Percentiles rank a stretch among this genome's conserved stretches.
phyloP scores from a whole-genome alignment of 64 coral and sea anemone genomes.

The Stylophora pistillata region DNA sequence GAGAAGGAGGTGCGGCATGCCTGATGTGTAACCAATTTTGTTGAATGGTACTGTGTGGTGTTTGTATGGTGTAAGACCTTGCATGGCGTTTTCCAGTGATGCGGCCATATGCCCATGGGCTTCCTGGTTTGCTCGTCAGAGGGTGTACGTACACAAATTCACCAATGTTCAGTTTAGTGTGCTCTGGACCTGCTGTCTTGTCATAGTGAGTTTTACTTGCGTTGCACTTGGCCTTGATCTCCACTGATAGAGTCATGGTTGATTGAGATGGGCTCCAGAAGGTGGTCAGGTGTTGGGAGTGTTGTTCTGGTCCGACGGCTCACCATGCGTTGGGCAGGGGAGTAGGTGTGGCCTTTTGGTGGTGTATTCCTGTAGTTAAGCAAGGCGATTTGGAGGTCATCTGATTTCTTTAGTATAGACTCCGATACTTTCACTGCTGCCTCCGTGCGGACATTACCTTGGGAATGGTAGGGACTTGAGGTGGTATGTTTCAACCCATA shows the following conservation, averaged over 20 bases:
- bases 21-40: neutral
- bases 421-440: constrained; percentile 57
- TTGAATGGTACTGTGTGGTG: neutral
- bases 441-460: constrained; percentile 65
- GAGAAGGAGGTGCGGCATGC: neutral
- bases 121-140: neutral
- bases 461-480: constrained; percentile 46
- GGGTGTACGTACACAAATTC: neutral
- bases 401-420: constrained; percentile 33
- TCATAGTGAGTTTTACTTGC: constrained; percentile 6
- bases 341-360: constrained; percentile 52
- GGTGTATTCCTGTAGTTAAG: constrained; percentile 56
- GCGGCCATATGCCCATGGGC: neutral
- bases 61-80: neutral
- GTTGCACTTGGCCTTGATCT: neutral
- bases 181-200: constrained; percentile 30
- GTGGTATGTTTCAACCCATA: constrained; percentile 39
- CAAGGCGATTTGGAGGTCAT: constrained; percentile 27
- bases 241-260: neutral
- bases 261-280: constrained; percentile 27
- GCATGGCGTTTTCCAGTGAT: neutral
- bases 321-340: constrained; percentile 57
- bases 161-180: constrained; percentile 2
- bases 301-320: constrained; percentile 41
- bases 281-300: constrained; percentile 43